phyloP scores from a whole-genome alignment of 2,888 invertebrate species.

The Willowsia nigromaculata region DNA sequence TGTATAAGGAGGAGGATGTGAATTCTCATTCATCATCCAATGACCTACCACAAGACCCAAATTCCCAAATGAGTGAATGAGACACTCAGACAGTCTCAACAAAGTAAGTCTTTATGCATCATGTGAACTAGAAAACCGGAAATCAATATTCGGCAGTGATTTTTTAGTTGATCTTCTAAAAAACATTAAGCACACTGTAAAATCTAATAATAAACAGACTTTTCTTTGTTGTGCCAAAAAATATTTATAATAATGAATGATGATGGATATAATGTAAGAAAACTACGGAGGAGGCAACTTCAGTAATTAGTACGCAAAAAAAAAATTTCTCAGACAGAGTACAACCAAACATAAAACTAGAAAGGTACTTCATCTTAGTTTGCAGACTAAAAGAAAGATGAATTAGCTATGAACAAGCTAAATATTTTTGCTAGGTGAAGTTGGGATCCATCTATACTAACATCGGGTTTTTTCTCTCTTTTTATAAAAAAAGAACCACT shows the following conservation, averaged over 20 bases:
- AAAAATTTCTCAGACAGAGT: neutral
- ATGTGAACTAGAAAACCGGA: constrained; percentile 34
- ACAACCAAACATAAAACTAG: neutral
- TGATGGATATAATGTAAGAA: neutral
- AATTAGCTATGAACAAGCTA: neutral
- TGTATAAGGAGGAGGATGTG: neutral
- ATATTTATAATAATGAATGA: neutral
- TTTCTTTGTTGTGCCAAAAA: neutral
- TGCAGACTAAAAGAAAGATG: neutral
- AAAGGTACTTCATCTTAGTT: neutral
- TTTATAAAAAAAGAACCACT: constrained; percentile 12
- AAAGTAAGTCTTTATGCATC: constrained; percentile 22
- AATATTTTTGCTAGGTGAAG: neutral
- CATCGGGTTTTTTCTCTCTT: neutral
- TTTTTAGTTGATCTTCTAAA: neutral
- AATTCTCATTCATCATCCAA: constrained; percentile 43
- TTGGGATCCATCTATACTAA: neutral
- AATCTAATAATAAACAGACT: neutral
- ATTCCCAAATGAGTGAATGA: constrained; percentile 12
- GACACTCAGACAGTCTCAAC: constrained; percentile 9
- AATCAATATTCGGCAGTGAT: constrained; percentile 41
- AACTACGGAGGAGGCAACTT: neutral
- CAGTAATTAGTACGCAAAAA: neutral
- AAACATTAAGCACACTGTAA: neutral
- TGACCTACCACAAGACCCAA: constrained; percentile 62